Evolutionary conservation across 2,113 vertebrate species (phyloP).

Genomic region (Triplophysa dalaica): DNA sequence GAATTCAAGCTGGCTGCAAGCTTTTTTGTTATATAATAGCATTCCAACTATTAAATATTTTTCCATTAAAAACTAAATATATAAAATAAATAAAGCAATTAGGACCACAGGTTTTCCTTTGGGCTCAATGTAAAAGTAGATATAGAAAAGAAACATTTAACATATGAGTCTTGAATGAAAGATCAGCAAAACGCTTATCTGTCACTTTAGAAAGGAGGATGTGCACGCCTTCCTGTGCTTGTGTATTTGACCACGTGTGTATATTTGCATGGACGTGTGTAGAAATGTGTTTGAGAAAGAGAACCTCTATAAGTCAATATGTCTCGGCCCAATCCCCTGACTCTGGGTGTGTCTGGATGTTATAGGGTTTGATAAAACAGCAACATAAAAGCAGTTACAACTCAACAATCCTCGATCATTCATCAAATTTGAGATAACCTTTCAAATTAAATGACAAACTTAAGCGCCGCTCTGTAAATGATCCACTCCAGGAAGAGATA

Average conservation of each 20-base stretch:
- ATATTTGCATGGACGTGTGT: neutral
- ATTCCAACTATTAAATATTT: neutral
- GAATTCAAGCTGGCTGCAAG: too few species aligned
- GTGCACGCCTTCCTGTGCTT: constrained; percentile 9
- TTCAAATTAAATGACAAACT: neutral
- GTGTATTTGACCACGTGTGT: constrained; percentile 7
- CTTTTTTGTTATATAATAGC: too few species aligned
- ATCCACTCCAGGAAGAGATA: constrained; percentile 35
- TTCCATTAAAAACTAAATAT: neutral
- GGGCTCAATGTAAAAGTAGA: neutral
- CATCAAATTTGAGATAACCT: constrained; percentile 34
- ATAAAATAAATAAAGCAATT: neutral
- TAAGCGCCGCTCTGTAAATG: constrained; percentile 15
- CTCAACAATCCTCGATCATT: constrained; percentile 10
- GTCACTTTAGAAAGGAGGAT: constrained; percentile 7
- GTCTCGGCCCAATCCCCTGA: constrained; percentile 15
- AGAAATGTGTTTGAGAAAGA: neutral
- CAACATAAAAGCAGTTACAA: neutral
- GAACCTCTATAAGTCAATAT: neutral
- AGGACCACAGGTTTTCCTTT: neutral
- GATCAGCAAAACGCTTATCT: neutral
- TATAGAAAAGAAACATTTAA: neutral
- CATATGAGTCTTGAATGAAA: neutral
- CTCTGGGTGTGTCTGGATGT: constrained; percentile 13
- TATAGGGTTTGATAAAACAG: constrained; percentile 4